Evolutionary conservation across 1,140 invertebrate genomes (phyloP), one percentile per base, ranked within the genome.

Genomic region (Ips typographus): DNA sequence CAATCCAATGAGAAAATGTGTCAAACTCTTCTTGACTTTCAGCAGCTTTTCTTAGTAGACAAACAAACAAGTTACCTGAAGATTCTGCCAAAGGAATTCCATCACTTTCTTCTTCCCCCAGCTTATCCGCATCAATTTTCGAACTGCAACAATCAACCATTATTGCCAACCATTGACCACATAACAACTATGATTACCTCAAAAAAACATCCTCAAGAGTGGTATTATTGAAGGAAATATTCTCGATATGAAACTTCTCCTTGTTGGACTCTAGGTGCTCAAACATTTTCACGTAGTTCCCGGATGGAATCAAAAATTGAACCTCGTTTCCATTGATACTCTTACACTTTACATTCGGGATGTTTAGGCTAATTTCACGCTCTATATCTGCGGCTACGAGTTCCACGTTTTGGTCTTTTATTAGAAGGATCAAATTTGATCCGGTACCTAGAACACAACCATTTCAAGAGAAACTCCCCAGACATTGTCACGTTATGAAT

Each of bases 151-250:
- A 22, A 22, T 22, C 22, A 22, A 22, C 22, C 22, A 22, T 22
- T 22, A 22, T 22, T 22, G 22, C 22, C 0, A 22, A 22, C 22
- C 22, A 22, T 22, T 22, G 22, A 22, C 22, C 22, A 22, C 22
- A 55, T 38, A 6, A 55, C 2, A 42, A 22, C 40, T 59, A 62
- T 22, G 22, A 65, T 75, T 77, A 88, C 87, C 82, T 88, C 1
- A 90, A 72, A 75, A 90, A 91, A 2, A 91, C 88, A 78, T 91
- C 89, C 75, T 91, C 89, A 80, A 91, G 84, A 5, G 89, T 90
- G 8, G 88, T 88, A 4, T 86, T 81, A 1, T 85, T 85, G 4
- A 89, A 79, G 2, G 87, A 87, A 79, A 85, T 86, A 65, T 83
- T 85, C 6, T 77, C 72, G 55, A 91, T 86, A 5, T 83, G 82